These are phyloP conservation scores for Apteryx mantelli DNA, from an alignment of 2,113 vertebrate species.

Conservation along the genomic window DNA sequence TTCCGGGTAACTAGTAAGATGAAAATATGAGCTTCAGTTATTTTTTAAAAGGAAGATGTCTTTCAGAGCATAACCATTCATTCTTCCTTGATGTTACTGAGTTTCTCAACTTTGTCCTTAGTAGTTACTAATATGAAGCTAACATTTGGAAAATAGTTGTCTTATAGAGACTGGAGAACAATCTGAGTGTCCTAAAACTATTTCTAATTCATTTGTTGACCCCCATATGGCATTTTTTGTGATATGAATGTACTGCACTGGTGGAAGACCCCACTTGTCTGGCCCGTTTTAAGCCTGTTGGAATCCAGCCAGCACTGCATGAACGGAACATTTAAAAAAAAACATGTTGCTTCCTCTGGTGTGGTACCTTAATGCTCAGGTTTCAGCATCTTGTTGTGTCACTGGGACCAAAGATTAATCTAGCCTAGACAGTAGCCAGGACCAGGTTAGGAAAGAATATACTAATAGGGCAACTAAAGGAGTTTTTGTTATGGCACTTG, in stretches of 20 bases:
- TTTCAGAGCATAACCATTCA: neutral
- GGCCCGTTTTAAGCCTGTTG: neutral
- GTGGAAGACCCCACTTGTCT: neutral
- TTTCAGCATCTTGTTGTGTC: neutral
- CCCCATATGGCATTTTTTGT: neutral
- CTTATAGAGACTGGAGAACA: neutral
- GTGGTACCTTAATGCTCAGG: neutral
- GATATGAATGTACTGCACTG: neutral
- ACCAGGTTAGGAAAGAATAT: neutral
- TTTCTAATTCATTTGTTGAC: neutral
- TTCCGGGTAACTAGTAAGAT: neutral
- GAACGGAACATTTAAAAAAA: neutral
- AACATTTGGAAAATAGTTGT: neutral
- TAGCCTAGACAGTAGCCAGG: neutral
- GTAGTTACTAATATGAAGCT: neutral
- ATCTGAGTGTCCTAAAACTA: neutral
- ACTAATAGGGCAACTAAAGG: neutral
- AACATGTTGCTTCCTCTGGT: neutral
- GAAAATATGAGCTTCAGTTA: neutral
- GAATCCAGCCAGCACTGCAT: neutral
- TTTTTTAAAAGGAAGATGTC: neutral
- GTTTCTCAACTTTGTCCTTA: neutral
- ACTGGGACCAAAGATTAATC: neutral
- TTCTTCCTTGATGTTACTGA: neutral
- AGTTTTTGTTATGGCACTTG: fast-evolving